Conservation (phyloP, 2,888 invertebrate species). For the Sicus ferrugineus region DNA sequence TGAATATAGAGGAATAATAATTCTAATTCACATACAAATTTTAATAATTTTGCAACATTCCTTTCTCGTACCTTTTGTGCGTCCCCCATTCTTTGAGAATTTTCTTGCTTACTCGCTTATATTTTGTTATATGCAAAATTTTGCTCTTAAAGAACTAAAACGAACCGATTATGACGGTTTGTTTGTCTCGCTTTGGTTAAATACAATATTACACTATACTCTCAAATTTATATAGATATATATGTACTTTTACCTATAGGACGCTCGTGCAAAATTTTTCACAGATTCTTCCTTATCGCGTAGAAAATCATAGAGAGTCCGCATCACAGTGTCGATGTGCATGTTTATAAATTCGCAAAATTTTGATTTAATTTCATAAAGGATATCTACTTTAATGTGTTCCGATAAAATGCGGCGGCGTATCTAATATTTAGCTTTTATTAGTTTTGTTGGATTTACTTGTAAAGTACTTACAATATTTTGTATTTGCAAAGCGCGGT, state of each 20-base stretch:
- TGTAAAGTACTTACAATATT: constrained; percentile 67
- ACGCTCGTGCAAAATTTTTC: constrained; percentile 69
- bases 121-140: no score
- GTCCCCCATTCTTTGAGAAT: no score
- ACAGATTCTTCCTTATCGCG: constrained; percentile 66
- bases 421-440: constrained; percentile 46
- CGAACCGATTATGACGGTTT: no score
- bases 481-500: constrained; percentile 71
- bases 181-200: no score
- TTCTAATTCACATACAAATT: not conserved
- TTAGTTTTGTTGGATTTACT: not conserved
- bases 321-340: constrained; percentile 68
- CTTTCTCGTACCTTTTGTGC: no score
- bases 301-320: constrained; percentile 69
- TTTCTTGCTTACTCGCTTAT: no score
- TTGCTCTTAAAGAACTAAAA: no score
- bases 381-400: constrained; percentile 68
- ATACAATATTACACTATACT: no score
- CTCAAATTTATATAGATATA: no score
- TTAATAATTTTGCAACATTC: not conserved
- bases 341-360: constrained; percentile 68
- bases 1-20: no score
- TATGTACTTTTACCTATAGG: constrained; percentile 65
- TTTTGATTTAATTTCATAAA: constrained; percentile 69
- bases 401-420: constrained; percentile 70